Evolutionary conservation across 2,888 invertebrate species (phyloP), one percentile per base, ranked within the genome.

Genomic region (Acanthosepion lycidas): DNA sequence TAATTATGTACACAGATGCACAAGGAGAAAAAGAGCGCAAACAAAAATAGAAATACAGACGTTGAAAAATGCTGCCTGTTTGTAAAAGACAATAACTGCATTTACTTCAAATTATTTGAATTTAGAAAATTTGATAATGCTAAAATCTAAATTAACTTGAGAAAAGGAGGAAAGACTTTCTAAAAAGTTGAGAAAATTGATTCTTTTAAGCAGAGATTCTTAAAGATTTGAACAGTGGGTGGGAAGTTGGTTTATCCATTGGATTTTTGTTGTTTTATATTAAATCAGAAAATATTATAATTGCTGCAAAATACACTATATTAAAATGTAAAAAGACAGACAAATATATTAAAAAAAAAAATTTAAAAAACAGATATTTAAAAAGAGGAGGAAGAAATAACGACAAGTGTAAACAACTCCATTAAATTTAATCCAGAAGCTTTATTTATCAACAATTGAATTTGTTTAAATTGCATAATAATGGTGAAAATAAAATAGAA

Each of bases 121-220:
- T 78, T 33, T n/a, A 78, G 78, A 78, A 78, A 78, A 78, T 78
- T 78, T 78, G 78, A 78, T 78, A 78, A 78, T 78, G 78, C 78
- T 78, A 33, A 78, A 78, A 78, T 78, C 78, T 78, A 78, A n/a
- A 78, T 78, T 78, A 78, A 78, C 15, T 78, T 15, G 78, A 78
- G n/a, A n/a, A 78, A 78, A 78, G n/a, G 33, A 78, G 20, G n/a
- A 78, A 33, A 15, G 15, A 33, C 33, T 78, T 78, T 33, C n/a
- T n/a, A 9, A 78, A 78, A 78, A 78, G 33, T 78, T 78, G n/a
- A 78, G 78, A 78, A 78, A 78, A 78, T 78, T 78, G 78, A 78
- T 78, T 78, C 78, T 78, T 78, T 78, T 78, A 78, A 78, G 33
- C 15, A 5, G 78, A 78, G 78, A 78, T 78, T 78, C 78, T 78